Percentiles rank a stretch among this genome's conserved stretches.
Evolutionary conservation across 2,888 invertebrate species (phyloP).

Genomic region (Ornithoptera alexandrae): DNA sequence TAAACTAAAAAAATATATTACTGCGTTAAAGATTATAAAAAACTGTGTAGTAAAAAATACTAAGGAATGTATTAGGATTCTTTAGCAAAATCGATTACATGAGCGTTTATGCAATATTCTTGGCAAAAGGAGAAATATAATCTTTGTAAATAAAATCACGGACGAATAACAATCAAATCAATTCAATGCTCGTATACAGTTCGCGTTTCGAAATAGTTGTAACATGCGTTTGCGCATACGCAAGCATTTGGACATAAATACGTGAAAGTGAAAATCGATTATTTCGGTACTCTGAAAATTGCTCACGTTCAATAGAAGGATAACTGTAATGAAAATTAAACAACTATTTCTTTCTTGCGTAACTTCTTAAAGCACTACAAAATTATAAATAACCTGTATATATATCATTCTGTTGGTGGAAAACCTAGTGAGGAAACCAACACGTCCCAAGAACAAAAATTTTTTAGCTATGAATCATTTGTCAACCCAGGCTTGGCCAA

Average conservation of each 20-base stretch:
- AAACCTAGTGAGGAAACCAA: too few species aligned
- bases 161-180: slow-evolving; percentile 37
- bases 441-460: too few species aligned
- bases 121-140: slow-evolving; percentile 23
- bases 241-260: slow-evolving; percentile 46
- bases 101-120: slow-evolving; percentile 17
- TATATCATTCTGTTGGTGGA: background rate
- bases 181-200: slow-evolving; percentile 49
- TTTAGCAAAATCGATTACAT: slow-evolving; percentile 13
- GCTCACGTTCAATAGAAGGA: slow-evolving; percentile 30
- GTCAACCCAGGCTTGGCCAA: too few species aligned
- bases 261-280: slow-evolving; percentile 54
- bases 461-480: too few species aligned
- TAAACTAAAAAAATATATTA: too few species aligned
- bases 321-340: slow-evolving; percentile 15
- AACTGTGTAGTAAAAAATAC: background rate
- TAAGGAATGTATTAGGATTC: slow-evolving; percentile 22
- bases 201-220: slow-evolving; percentile 54
- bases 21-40: background rate
- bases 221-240: slow-evolving; percentile 36
- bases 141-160: slow-evolving; percentile 39
- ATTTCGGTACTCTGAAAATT: slow-evolving; percentile 23
- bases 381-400: background rate
- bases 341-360: slow-evolving; percentile 10
- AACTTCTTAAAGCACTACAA: background rate